Evolutionary conservation across 1,140 invertebrate species (phyloP), one percentile per base, ranked within the genome.

Genomic region (Heliothis virescens): DNA sequence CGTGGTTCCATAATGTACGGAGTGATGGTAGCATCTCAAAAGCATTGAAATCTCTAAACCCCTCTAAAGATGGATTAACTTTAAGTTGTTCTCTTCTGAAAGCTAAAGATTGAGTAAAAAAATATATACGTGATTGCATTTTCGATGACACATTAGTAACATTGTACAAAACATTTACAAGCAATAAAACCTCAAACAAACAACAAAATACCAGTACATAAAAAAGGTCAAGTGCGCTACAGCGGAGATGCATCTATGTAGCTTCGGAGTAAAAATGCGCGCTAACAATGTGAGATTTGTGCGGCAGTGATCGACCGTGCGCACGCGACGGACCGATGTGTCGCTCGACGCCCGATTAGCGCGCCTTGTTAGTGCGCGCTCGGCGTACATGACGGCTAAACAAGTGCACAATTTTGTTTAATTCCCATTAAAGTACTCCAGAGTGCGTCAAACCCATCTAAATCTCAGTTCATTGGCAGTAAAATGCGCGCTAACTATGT

Each of bases 331-430:
- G 21, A 60, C 67, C 59, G 67, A 52, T 60, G 18, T 72, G 79
- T 81, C 74, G 74, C 79, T 67, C 34, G 67, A 81, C 74, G 63
- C 79, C 47, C 73, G 79, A 81, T 81, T 81, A 81, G 79, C 41
- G 63, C 73, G 67, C 75, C 63, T 78, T 78, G 75, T 78, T 69
- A 78, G 62, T 57, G 16, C 26, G n/a, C 26, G 26, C 48, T 18
- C 12, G 63, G 75, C 41, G 9, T 77, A 77, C 74, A 77, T 77
- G 74, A 77, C 74, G 62, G 26, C 5, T 15, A 34, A 12, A 41
- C 34, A 41, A 41, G 34, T 41, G 34, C 34, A 34, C 16, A 1
- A 34, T 55, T 72, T 55, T 47, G 15, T 41, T 53, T 5, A 71
- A 11, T 71, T 18, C 18, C n/a, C 16, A 18, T 57, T 9, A 57